phyloP scores from a whole-genome alignment of 2,113 vertebrate species.

The Tupaia tana region DNA sequence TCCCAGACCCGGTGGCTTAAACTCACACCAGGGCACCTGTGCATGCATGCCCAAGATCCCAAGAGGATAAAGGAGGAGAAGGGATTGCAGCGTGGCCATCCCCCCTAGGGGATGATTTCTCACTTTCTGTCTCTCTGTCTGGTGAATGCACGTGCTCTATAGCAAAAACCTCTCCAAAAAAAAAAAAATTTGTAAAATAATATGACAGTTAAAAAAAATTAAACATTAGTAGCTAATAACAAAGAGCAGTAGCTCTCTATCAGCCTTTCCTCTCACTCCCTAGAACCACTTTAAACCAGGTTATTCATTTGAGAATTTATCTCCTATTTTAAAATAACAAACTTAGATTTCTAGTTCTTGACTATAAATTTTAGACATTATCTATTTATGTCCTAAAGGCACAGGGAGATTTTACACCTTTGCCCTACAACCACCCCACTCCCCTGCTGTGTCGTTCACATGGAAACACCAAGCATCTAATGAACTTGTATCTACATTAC shows the following conservation, averaged over 20 bases:
- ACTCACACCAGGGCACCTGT: too few relatives aligned
- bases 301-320: neutral
- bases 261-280: fast-evolving
- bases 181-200: too few relatives aligned
- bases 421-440: fast-evolving
- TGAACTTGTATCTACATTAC: neutral
- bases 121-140: too few relatives aligned
- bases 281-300: neutral
- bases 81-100: too few relatives aligned
- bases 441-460: neutral
- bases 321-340: neutral
- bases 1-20: too few relatives aligned
- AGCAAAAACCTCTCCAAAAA: too few relatives aligned
- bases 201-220: neutral
- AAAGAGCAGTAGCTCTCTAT: neutral
- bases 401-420: neutral
- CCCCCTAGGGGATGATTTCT: too few relatives aligned
- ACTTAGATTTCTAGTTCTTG: neutral
- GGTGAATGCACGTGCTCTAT: too few relatives aligned
- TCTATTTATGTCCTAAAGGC: neutral
- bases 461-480: neutral
- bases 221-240: neutral
- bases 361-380: neutral
- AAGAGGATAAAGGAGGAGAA: too few relatives aligned
- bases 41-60: too few relatives aligned